Conservation (phyloP, 2,113 vertebrate genomes). For the Spermophilus dauricus region DNA sequence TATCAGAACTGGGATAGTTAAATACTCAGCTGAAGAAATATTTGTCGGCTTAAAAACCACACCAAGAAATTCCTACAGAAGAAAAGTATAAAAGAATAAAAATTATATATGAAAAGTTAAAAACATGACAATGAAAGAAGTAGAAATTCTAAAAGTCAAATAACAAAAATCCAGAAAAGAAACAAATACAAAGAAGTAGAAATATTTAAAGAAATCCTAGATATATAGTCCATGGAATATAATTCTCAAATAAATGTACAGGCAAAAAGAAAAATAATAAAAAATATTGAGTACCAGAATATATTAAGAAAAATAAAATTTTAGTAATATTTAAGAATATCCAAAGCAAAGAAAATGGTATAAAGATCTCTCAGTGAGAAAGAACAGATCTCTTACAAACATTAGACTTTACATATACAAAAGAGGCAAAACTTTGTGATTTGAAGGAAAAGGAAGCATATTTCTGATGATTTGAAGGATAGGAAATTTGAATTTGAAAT, state of each 20-base stretch:
- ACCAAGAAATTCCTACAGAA: background rate
- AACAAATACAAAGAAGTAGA: background rate
- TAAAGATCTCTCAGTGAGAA: background rate
- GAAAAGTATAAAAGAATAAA: background rate
- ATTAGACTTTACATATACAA: background rate
- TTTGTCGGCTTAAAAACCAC: background rate
- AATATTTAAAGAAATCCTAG: background rate
- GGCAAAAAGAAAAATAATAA: background rate
- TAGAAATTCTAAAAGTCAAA: slow-evolving; percentile 25
- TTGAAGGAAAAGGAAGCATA: background rate
- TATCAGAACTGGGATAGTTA: background rate
- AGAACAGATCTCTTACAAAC: background rate
- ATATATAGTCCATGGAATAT: background rate
- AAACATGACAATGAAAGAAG: background rate
- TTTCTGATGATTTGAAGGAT: background rate
- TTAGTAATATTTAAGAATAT: slow-evolving; percentile 9
- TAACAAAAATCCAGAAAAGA: background rate
- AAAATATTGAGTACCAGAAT: background rate
- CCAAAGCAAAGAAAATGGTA: background rate
- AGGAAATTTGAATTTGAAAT: slow-evolving; percentile 12
- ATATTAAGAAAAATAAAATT: background rate
- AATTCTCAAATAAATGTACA: slow-evolving; percentile 28
- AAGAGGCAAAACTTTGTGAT: background rate
- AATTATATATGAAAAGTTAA: background rate
- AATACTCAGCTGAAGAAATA: slow-evolving; percentile 25